Evolutionary conservation across 1,140 invertebrate genomes (phyloP), one percentile per base, ranked within the genome.

Genomic region (Diabrotica undecimpunctata): DNA sequence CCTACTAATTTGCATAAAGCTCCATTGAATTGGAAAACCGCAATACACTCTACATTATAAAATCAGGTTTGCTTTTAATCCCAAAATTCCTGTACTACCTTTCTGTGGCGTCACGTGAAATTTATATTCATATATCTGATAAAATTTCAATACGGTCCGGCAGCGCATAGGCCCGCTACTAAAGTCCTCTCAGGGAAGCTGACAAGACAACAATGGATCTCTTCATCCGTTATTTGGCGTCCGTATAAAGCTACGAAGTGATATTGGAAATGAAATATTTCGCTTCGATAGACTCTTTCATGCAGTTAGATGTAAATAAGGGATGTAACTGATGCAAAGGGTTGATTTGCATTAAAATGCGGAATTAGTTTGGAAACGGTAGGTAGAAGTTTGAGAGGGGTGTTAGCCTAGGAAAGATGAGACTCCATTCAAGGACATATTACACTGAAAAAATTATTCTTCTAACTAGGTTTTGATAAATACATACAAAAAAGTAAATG

Each of bases 191-290:
- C 62, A 41, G 62, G 63, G 53, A 46, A 38, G 62, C 66, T 67
- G 74, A 74, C 72, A 72, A 70, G 69, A 71, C 70, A 72, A 77
- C 75, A 77, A 77, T 77, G 58, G 74, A 65, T 63, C 68, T 55
- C 71, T 67, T 71, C 70, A 73, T 68, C 71, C 74, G 74, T 75
- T 73, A 72, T 70, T 72, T 70, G 25, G 25, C 66, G 69, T 66
- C 58, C 70, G 66, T 56, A 73, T 71, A 74, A 74, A 73, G 70
- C 70, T 68, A 68, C 70, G 66, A 73, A 75, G 71, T 73, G 74
- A 77, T 77, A 77, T 76, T 76, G 76, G 75, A 76, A 76, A 77
- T 75, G 73, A 75, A 77, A 76, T 75, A 75, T 76, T 73, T 75
- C 76, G 75, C 76, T 73, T 61, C 70, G 69, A 70, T 77, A 72